Conservation (phyloP, 1,140 invertebrate genomes). For the Nautilus pompilius region DNA sequence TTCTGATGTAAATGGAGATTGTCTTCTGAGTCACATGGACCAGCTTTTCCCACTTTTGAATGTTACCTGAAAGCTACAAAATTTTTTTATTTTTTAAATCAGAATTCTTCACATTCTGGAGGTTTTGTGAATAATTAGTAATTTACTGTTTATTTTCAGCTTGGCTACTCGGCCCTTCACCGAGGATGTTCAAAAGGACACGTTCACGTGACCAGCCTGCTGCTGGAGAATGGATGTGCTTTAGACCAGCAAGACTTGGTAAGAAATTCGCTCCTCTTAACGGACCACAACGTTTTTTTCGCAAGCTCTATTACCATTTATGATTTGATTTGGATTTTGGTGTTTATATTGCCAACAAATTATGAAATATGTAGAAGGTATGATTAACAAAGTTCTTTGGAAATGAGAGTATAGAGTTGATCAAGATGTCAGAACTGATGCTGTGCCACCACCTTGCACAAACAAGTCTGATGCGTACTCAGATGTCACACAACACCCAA, state of each 20-base stretch:
- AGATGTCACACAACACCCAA: too few relatives aligned
- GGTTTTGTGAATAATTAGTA: not conserved
- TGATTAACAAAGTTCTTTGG: not conserved
- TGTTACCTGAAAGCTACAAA: too few relatives aligned
- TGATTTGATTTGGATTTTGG: not conserved
- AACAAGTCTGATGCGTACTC: too few relatives aligned
- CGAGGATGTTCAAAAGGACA: slow-evolving; percentile 48
- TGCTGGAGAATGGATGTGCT: slow-evolving; percentile 35
- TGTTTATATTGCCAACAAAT: not conserved
- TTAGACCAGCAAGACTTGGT: slow-evolving; percentile 49
- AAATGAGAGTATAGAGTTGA: not conserved
- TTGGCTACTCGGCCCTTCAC: slow-evolving; percentile 49
- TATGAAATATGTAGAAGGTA: not conserved
- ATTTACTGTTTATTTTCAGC: slow-evolving; percentile 31
- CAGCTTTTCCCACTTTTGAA: too few relatives aligned
- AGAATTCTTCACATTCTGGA: not conserved
- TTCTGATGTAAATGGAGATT: too few relatives aligned
- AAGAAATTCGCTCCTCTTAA: not conserved
- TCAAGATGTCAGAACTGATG: not conserved
- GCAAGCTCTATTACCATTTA: not conserved
- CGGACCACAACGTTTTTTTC: not conserved
- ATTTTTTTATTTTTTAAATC: too few relatives aligned
- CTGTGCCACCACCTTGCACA: too few relatives aligned
- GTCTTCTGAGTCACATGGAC: too few relatives aligned
- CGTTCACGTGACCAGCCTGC: slow-evolving; percentile 33